These are phyloP conservation scores for Trochalopteron elliotii DNA, from an alignment of 2,113 vertebrate species.

Conservation along the genomic window DNA sequence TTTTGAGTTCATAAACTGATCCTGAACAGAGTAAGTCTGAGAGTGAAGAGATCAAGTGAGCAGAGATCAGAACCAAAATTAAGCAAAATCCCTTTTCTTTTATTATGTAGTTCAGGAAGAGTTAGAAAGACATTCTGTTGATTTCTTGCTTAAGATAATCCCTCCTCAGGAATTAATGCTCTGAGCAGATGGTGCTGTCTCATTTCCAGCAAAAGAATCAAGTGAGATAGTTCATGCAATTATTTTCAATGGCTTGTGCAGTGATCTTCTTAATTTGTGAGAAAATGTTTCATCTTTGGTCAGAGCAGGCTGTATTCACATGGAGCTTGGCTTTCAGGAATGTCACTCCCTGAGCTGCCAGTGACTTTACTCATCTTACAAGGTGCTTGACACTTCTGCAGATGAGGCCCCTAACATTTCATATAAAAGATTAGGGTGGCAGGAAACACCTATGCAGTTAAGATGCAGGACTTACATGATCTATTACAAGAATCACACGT, in stretches of 20 bases:
- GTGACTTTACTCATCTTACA: neutral
- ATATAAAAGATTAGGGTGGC: slow-evolving; percentile 25
- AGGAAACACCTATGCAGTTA: slow-evolving; percentile 43
- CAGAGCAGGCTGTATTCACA: slow-evolving; percentile 55
- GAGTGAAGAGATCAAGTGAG: slow-evolving; percentile 61
- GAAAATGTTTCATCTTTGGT: slow-evolving; percentile 78
- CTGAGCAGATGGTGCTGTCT: slow-evolving; percentile 78
- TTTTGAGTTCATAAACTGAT: neutral
- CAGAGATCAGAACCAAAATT: slow-evolving; percentile 64
- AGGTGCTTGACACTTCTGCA: neutral
- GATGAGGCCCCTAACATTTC: slow-evolving; percentile 17
- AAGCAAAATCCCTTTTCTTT: slow-evolving; percentile 57
- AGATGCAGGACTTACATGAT: neutral
- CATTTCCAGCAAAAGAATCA: slow-evolving; percentile 79
- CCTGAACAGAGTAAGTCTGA: neutral
- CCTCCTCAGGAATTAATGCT: slow-evolving; percentile 78
- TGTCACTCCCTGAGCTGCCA: neutral
- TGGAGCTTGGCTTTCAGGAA: slow-evolving; percentile 11
- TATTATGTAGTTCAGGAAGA: slow-evolving; percentile 71
- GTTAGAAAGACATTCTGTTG: slow-evolving; percentile 74
- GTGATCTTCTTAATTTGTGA: slow-evolving; percentile 81
- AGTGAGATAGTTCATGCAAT: slow-evolving; percentile 79
- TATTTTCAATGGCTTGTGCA: slow-evolving; percentile 80
- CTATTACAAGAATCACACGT: neutral
- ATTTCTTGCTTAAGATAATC: slow-evolving; percentile 80